A percentile compares a stretch with the other conserved stretches of the same genome.
phyloP scores from a whole-genome alignment of 2,113 vertebrate genomes.

The Leucoraja erinaceus region DNA sequence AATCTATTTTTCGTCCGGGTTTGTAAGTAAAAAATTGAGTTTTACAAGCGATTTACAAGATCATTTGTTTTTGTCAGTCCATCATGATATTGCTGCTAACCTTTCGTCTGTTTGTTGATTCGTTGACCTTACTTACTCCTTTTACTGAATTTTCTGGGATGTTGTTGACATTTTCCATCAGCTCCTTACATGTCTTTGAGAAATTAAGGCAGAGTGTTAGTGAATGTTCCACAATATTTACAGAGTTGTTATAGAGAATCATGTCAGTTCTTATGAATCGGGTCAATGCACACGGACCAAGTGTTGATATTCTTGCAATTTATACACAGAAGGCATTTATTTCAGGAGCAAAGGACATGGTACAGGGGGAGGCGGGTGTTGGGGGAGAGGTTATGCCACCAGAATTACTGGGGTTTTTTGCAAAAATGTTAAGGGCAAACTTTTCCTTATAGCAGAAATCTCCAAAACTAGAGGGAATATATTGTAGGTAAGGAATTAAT shows the following conservation, averaged over 20 bases:
- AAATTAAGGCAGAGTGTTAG: neutral
- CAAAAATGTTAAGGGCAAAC: neutral
- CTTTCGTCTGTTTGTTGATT: neutral
- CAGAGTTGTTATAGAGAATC: neutral
- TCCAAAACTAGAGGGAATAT: too few relatives aligned
- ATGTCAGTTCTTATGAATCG: neutral
- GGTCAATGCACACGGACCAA: neutral
- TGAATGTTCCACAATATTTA: neutral
- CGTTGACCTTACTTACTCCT: neutral
- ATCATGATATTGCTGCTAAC: neutral
- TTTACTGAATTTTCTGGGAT: neutral
- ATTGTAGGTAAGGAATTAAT: too few relatives aligned
- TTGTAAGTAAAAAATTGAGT: too few relatives aligned
- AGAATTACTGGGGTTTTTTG: neutral
- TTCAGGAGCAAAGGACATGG: neutral
- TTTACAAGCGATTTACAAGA: neutral
- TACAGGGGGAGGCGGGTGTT: neutral
- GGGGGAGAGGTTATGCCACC: too few relatives aligned
- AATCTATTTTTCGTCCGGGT: too few relatives aligned
- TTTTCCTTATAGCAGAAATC: too few relatives aligned
- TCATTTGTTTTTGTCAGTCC: neutral
- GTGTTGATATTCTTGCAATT: neutral
- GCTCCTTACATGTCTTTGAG: neutral
- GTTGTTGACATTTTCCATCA: too few relatives aligned
- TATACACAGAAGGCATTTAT: neutral